Evolutionary conservation across 2,113 vertebrate species (phyloP).

Genomic region (Eptesicus fuscus): DNA sequence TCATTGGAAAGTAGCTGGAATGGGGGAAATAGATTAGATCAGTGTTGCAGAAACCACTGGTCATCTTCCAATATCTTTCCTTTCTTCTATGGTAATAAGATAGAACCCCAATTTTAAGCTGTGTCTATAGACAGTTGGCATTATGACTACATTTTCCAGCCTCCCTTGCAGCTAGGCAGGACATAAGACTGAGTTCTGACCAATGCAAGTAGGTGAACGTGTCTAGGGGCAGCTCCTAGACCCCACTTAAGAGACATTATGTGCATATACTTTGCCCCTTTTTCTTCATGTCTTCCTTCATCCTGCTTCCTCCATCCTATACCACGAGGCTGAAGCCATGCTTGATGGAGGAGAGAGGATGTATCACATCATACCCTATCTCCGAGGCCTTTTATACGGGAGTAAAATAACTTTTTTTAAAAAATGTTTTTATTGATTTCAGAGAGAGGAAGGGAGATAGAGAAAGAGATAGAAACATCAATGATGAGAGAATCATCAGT

Average conservation of each 20-base stretch:
- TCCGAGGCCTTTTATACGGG: neutral
- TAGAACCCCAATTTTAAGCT: neutral
- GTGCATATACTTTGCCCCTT: neutral
- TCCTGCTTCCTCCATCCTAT: neutral
- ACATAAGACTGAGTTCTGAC: neutral
- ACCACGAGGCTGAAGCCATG: neutral
- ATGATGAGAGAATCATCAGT: too few species aligned
- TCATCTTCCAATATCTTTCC: neutral
- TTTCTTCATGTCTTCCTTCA: neutral
- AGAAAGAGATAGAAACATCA: too few species aligned
- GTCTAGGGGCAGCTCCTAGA: neutral
- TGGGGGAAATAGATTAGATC: neutral
- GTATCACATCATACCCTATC: neutral
- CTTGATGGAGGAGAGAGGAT: neutral
- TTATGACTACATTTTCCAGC: neutral
- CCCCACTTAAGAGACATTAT: neutral
- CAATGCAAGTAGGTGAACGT: neutral
- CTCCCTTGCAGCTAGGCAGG: neutral
- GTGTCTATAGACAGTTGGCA: neutral
- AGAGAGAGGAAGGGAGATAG: too few species aligned
- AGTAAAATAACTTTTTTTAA: neutral
- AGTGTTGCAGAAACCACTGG: neutral
- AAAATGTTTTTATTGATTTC: too few species aligned
- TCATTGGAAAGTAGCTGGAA: neutral
- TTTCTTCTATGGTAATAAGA: neutral